phyloP scores from a whole-genome alignment of 2,797 vertebrate species.

The Acropternis orthonyx region DNA sequence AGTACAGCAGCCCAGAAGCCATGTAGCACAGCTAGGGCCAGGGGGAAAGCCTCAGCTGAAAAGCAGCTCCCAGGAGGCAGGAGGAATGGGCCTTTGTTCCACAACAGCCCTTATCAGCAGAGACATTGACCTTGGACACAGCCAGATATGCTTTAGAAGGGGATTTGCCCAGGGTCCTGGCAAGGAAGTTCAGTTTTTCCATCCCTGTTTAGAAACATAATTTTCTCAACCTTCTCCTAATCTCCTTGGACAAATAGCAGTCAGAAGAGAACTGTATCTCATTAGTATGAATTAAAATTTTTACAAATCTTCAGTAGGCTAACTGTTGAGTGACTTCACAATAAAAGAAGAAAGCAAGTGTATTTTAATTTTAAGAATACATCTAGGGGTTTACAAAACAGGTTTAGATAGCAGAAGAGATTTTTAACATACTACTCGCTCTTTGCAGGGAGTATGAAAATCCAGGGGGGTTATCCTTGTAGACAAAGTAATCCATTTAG shows the following conservation, averaged over 20 bases:
- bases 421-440: background rate
- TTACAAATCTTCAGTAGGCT: background rate
- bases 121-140: background rate
- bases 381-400: background rate
- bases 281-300: background rate
- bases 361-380: background rate
- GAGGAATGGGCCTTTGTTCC: background rate
- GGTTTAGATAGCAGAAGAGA: background rate
- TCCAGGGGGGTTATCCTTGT: background rate
- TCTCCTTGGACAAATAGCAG: background rate
- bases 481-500: background rate
- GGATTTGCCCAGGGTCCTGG: background rate
- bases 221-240: background rate
- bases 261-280: background rate
- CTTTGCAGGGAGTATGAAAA: background rate
- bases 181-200: background rate
- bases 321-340: background rate
- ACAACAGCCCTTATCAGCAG: background rate
- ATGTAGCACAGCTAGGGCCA: fast-evolving
- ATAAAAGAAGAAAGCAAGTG: background rate
- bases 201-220: background rate
- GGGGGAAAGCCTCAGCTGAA: background rate
- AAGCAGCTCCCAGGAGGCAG: background rate
- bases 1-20: background rate
- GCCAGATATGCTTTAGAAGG: background rate